These are phyloP conservation scores for Paraplagusia blochii DNA, from an alignment of 2,113 vertebrate genomes.

Conservation along the genomic window DNA sequence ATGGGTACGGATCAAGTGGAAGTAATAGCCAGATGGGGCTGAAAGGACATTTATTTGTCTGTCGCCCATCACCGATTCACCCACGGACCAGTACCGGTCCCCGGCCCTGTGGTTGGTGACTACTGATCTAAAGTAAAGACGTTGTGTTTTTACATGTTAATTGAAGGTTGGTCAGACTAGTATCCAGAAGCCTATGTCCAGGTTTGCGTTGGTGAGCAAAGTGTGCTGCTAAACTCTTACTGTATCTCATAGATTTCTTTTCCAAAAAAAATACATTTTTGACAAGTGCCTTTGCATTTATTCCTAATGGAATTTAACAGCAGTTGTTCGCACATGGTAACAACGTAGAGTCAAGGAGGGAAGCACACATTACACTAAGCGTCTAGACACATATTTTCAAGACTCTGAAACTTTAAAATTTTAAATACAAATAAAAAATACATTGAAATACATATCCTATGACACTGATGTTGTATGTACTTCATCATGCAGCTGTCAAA, in stretches of 20 bases:
- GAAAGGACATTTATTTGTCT: too few species aligned
- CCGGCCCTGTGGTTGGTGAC: too few species aligned
- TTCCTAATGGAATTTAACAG: conserved; percentile 67
- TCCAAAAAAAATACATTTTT: conserved; percentile 53
- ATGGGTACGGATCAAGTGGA: too few species aligned
- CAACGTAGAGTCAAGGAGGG: conserved; percentile 54
- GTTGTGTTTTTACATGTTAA: too few species aligned
- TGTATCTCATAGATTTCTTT: conserved; percentile 20
- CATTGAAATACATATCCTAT: conserved; percentile 29
- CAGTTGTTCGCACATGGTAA: conserved; percentile 57
- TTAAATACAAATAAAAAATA: conserved; percentile 12
- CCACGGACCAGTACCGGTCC: too few species aligned
- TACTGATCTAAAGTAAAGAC: too few species aligned
- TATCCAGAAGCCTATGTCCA: too few species aligned
- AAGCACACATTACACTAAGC: conserved; percentile 34
- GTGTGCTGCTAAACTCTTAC: too few species aligned
- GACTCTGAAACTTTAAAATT: conserved; percentile 17
- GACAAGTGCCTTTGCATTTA: conserved; percentile 67
- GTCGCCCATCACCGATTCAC: too few species aligned
- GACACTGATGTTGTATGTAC: background rate
- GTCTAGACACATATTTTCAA: conserved; percentile 22
- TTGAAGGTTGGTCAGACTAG: too few species aligned
- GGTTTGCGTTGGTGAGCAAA: too few species aligned
- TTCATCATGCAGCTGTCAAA: conserved; percentile 39
- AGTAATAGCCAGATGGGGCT: too few species aligned